These are phyloP conservation scores for Muscicapa comitata DNA, from an alignment of 2,797 vertebrate species.

Conservation along the genomic window DNA sequence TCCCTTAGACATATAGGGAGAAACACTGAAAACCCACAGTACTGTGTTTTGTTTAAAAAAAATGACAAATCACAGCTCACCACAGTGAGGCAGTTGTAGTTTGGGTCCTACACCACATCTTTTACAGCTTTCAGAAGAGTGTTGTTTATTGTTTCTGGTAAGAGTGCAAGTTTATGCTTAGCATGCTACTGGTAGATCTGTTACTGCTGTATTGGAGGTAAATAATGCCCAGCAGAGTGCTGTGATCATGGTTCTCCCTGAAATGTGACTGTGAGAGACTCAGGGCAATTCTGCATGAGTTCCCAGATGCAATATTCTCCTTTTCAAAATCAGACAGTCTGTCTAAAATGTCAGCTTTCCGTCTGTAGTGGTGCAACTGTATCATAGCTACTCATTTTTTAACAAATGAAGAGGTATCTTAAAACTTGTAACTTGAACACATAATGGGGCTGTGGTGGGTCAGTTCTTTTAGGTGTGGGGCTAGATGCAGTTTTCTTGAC, in stretches of 20 bases:
- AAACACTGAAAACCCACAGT: neutral
- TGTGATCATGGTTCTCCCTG: neutral
- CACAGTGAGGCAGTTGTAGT: neutral
- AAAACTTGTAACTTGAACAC: neutral
- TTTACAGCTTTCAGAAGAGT: neutral
- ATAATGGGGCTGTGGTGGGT: neutral
- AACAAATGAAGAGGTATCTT: neutral
- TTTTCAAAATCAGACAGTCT: neutral
- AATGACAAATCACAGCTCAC: neutral
- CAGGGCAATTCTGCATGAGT: neutral
- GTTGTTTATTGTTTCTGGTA: neutral
- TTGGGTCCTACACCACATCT: neutral
- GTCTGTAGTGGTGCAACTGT: neutral
- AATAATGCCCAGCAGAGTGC: neutral
- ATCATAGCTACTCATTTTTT: neutral
- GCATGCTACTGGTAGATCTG: neutral
- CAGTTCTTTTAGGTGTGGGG: neutral
- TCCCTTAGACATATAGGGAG: rapidly evolving
- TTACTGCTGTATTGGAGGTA: neutral
- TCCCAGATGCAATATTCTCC: neutral
- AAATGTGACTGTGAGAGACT: neutral
- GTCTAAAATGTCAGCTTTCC: neutral
- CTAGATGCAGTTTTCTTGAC: neutral
- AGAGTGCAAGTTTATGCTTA: neutral
- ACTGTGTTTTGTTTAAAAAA: neutral